Evolutionary conservation across 2,797 vertebrate species (phyloP), one percentile per base, ranked within the genome.

Genomic region (Spinus pinus): DNA sequence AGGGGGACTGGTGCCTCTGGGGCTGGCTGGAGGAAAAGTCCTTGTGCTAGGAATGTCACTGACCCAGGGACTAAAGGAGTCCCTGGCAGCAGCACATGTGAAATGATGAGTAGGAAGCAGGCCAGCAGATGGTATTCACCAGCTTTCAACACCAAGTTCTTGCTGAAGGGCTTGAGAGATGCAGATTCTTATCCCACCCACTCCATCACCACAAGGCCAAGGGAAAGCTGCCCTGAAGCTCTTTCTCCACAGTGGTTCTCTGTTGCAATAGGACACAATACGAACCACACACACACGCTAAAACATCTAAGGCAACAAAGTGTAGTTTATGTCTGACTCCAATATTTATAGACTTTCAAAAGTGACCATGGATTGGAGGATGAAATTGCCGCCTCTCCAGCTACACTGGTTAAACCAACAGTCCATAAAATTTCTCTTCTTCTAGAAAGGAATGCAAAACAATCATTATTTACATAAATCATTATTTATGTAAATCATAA

Each of bases 211-310:
- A 24, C 31, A 93, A 31, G 41, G 53, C 42, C 54, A 64, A 60
- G 50, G 79, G n/a, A 69, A 89, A 71, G 12, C 21, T 37, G 23
- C 27, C 31, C 42, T 21, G 27, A 31, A 31, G 39, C 30, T 65
- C 4, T 81, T 27, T 66, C 66, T 72, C 75, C 28, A 24, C 39
- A 0, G 0, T 4, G 12, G 33, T 27, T 81, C 42, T 28, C 58
- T 33, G 21, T 33, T 3, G 1, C 53, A 54, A n/a, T 15, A 54
- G 31, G 31, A 54, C 53, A n/a, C 1, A 4, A 54, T n/a, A n/a
- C 7, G 13, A 54, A 54, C 1, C 4, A 54, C 53, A 54, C 4
- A 1, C 31, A n/a, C 31, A n/a, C 2, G 31, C 53, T 54, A 6
- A 54, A 54, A 54, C 6, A 2, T 54, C 53, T 54, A 22, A n/a